phyloP scores from a whole-genome alignment of 2,113 vertebrate genomes.

The Psittacus erithacus region DNA sequence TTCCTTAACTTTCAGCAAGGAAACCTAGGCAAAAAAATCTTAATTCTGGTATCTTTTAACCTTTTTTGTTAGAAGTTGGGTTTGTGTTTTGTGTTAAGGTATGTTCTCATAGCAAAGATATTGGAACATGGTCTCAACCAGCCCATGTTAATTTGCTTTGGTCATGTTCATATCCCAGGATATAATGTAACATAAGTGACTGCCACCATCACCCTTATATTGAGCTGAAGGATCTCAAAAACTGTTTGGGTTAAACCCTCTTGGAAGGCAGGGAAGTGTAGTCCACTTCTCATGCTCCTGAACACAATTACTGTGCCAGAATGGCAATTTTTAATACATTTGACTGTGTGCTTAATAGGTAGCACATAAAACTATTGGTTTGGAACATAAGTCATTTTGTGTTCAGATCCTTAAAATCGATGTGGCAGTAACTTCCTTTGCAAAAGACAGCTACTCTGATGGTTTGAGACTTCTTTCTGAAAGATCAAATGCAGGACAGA shows the following conservation, averaged over 20 bases:
- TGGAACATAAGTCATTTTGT: neutral
- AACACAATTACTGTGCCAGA: neutral
- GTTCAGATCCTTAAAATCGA: slow-evolving; percentile 4
- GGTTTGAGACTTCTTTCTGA: slow-evolving; percentile 8
- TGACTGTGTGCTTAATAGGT: neutral
- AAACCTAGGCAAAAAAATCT: neutral
- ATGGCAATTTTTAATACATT: neutral
- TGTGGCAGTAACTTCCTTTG: slow-evolving; percentile 45
- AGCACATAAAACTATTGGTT: neutral
- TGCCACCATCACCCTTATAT: neutral
- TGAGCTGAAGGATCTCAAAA: neutral
- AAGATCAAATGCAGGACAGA: slow-evolving; percentile 17
- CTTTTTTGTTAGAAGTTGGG: neutral
- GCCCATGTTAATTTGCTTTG: neutral
- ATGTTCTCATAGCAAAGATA: neutral
- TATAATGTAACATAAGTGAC: neutral
- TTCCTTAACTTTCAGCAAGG: neutral
- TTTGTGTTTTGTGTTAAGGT: neutral
- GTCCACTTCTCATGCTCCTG: neutral
- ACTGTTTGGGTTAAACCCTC: neutral
- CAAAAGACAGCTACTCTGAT: slow-evolving; percentile 48
- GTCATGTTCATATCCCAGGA: neutral
- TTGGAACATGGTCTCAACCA: neutral
- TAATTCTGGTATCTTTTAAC: neutral
- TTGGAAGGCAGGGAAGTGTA: neutral